Evolutionary conservation across 2,113 vertebrate species (phyloP), one percentile per base, ranked within the genome.

Genomic region (Formicarius rufipectus): DNA sequence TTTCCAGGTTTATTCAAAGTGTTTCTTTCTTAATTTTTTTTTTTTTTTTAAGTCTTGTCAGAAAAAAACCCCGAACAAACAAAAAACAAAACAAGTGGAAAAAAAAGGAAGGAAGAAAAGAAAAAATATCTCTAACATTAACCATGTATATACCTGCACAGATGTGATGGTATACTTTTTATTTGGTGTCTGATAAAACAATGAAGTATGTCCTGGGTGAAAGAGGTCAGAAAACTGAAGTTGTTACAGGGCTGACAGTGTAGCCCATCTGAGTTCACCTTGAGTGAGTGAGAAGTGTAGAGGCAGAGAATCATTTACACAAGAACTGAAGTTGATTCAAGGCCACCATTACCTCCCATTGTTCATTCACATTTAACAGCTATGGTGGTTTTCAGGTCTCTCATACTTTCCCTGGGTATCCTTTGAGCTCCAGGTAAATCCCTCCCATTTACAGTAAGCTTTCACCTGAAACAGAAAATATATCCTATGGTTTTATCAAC

Each of bases 391-490:
- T 67, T 63, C 74, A 72, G 56, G 69, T 87, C 27, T 75, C 60
- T 89, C 74, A 42, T 55, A 19, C 52, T 55, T 94, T 56, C 79
- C 22, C 25, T 14, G 71, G 1, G 5, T 35, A 37, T 79, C 45
- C 12, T 89, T 79, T 82, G 49, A 79, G 28, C 35, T 64, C 30
- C 37, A 60, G 3, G 3, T 44, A 79, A 91, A 87, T 76, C 74
- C 37, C 71, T 87, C 78, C n/a, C 49, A 56, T 63, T 87, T 85
- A 75, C 58, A 63, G 68, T 39, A 71, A 87, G 17, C 66, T 93
- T 84, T 85, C 87, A 72, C 42, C 49, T 79, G 87, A 83, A 89
- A 78, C 23, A 89, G 64, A 93, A 91, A 90, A 83, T 13, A 62
- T 62, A 93, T 64, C 66, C 74, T 68, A 33, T 0, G 0, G 23